phyloP scores from a whole-genome alignment of 2,113 vertebrate species.

The Eidolon helvum region DNA sequence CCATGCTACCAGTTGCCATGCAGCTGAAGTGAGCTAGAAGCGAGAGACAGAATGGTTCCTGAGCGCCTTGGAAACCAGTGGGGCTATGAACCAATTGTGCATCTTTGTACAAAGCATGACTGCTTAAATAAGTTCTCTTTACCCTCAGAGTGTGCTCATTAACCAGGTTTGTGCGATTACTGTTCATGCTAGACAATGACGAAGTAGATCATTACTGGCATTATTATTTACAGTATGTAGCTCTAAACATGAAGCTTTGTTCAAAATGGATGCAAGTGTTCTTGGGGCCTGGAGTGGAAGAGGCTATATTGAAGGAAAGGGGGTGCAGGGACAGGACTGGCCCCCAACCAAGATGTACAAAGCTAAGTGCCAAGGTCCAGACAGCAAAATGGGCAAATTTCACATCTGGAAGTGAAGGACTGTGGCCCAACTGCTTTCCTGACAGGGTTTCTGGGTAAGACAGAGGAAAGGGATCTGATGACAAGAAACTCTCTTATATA shows the following conservation, averaged over 20 bases:
- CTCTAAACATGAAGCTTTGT: neutral
- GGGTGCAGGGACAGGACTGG: neutral
- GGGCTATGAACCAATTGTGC: constrained; percentile 47
- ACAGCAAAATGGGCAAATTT: neutral
- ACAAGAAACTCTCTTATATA: neutral
- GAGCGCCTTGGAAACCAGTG: constrained; percentile 44
- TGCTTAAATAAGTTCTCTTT: constrained; percentile 35
- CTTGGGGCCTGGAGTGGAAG: neutral
- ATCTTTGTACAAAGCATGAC: constrained; percentile 30
- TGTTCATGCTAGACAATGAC: neutral
- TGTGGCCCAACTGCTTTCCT: neutral
- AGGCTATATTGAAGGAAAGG: neutral
- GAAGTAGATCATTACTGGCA: constrained; percentile 28
- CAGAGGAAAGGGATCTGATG: neutral
- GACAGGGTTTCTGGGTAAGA: neutral
- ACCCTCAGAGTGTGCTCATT: neutral
- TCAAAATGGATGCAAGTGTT: constrained; percentile 19
- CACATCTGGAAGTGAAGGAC: neutral
- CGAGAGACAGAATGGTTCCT: neutral
- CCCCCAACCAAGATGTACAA: neutral
- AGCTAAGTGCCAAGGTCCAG: neutral
- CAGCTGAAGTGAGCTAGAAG: constrained; percentile 15
- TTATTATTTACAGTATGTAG: neutral
- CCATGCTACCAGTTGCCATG: neutral
- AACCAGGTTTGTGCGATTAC: constrained; percentile 37